Evolutionary conservation across 2,113 vertebrate genomes (phyloP).

Genomic region (Rhipidura dahli): DNA sequence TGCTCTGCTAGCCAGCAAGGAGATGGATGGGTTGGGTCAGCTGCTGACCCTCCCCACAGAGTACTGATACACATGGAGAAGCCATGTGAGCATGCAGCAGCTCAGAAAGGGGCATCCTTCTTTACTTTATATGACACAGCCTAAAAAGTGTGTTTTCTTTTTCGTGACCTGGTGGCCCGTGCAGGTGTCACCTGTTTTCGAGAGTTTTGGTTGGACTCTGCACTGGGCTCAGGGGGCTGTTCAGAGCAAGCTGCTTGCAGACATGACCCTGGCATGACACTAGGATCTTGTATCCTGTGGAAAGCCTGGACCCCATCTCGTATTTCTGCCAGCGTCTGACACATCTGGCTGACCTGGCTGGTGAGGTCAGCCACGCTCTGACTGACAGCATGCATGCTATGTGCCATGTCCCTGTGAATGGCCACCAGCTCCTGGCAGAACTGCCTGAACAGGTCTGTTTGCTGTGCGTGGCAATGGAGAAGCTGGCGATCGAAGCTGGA

Average conservation of each 20-base stretch:
- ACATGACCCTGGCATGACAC: background rate
- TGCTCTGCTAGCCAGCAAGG: background rate
- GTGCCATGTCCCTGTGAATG: slow-evolving; percentile 71
- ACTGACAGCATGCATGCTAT: slow-evolving; percentile 61
- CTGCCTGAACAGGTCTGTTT: slow-evolving; percentile 67
- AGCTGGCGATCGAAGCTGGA: slow-evolving; percentile 61
- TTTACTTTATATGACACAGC: background rate
- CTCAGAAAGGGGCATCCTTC: background rate
- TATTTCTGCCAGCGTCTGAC: slow-evolving; percentile 71
- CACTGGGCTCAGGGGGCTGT: background rate
- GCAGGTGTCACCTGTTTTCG: background rate
- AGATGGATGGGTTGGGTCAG: background rate
- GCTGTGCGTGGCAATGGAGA: slow-evolving; percentile 61
- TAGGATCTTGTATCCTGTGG: background rate
- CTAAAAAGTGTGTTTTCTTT: slow-evolving; percentile 70
- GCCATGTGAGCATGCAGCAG: background rate
- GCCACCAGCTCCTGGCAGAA: slow-evolving; percentile 75
- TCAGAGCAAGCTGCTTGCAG: background rate
- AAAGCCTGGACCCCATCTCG: slow-evolving; percentile 61
- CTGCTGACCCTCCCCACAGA: background rate
- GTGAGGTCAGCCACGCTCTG: slow-evolving; percentile 70
- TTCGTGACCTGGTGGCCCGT: slow-evolving; percentile 67
- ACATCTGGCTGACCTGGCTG: slow-evolving; percentile 65
- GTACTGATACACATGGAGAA: background rate
- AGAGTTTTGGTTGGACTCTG: background rate